Percentiles rank a stretch among this genome's conserved stretches.
Evolutionary conservation across 2,113 vertebrate species (phyloP).

Genomic region (Pavo muticus): DNA sequence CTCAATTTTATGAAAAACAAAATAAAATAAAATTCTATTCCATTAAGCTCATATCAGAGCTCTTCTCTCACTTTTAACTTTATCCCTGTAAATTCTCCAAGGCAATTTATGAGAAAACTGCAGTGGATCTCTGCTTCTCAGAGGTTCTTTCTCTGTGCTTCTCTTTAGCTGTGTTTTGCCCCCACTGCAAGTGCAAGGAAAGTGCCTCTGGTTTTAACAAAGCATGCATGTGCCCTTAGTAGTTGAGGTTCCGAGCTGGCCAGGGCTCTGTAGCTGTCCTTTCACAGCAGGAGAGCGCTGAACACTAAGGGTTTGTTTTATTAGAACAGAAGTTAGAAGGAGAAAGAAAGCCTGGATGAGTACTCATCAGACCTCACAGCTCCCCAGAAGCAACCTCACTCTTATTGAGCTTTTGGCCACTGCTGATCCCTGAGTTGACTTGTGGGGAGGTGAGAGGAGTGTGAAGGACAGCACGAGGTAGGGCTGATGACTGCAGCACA

Average conservation of each 20-base stretch:
- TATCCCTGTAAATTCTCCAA: neutral
- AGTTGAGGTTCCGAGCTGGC: neutral
- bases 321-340: neutral
- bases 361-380: neutral
- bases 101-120: neutral
- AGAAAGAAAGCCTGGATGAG: neutral
- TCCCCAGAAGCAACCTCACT: neutral
- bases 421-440: neutral
- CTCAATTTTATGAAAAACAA: neutral
- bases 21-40: neutral
- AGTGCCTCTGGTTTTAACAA: neutral
- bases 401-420: neutral
- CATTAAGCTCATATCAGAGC: neutral
- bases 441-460: neutral
- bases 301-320: neutral
- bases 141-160: neutral
- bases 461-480: rapidly evolving
- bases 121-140: neutral
- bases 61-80: neutral
- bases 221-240: neutral
- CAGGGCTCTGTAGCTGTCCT: neutral
- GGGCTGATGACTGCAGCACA: neutral
- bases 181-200: neutral
- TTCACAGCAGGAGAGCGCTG: neutral
- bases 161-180: neutral